phyloP scores from a whole-genome alignment of 2,888 invertebrate species.

The Biston stratarius region DNA sequence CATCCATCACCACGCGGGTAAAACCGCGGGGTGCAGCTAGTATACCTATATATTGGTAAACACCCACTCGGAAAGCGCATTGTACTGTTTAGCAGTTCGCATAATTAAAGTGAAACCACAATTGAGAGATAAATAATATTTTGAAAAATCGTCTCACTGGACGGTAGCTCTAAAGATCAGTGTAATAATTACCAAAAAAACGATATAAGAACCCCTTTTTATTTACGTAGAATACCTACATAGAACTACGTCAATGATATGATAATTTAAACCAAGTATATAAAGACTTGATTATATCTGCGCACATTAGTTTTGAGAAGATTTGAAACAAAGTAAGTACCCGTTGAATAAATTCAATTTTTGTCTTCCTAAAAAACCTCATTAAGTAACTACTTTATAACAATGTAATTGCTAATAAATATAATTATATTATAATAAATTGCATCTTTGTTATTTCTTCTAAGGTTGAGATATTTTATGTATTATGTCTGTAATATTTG shows the following conservation, averaged over 20 bases:
- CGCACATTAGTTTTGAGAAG: slow-evolving; percentile 17
- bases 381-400: slow-evolving; percentile 1
- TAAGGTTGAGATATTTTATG: slow-evolving; percentile 1
- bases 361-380: not conserved
- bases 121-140: no score
- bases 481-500: no score
- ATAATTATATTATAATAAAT: slow-evolving; percentile 4
- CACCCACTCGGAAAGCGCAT: no score
- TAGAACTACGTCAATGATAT: slow-evolving; percentile 21
- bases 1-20: no score
- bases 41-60: no score
- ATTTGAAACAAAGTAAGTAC: slow-evolving; percentile 21
- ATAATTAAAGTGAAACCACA: no score
- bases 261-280: slow-evolving; percentile 22
- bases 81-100: no score
- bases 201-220: slow-evolving; percentile 29
- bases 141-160: no score
- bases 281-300: slow-evolving; percentile 18
- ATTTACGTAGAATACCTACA: not conserved
- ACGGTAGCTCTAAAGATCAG: no score
- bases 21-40: no score
- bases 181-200: not conserved
- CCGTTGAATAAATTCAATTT: not conserved
- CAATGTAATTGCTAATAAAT: no score
- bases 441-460: slow-evolving; percentile 1